These are phyloP conservation scores for Tamandua tetradactyla DNA, from an alignment of 2,797 vertebrate species.

Conservation along the genomic window DNA sequence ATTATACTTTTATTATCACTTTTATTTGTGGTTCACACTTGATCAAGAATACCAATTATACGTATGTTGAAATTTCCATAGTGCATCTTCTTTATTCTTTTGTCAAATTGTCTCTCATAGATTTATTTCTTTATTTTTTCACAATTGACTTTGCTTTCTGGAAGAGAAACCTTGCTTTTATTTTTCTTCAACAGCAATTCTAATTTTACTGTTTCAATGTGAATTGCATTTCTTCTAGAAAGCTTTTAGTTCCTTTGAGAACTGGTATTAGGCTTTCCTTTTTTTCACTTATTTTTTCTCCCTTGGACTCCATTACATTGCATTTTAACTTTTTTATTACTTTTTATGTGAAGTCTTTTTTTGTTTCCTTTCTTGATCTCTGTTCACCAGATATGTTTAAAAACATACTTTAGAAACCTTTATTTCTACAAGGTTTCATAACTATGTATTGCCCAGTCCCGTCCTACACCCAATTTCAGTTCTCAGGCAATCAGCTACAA, in stretches of 20 bases:
- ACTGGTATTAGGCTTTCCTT: background rate
- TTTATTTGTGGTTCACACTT: background rate
- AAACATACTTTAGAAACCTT: background rate
- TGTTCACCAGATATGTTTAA: background rate
- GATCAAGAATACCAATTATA: background rate
- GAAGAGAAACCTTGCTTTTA: background rate
- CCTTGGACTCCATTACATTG: background rate
- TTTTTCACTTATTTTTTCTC: background rate
- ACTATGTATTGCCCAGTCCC: background rate
- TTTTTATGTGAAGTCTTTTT: background rate
- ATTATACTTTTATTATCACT: background rate
- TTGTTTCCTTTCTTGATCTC: background rate
- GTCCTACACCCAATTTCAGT: background rate
- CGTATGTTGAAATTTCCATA: background rate
- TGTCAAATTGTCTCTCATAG: background rate
- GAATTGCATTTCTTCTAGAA: background rate
- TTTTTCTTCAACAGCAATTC: background rate
- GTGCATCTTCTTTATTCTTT: background rate
- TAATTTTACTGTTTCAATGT: background rate
- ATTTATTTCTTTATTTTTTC: background rate
- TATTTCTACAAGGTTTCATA: background rate
- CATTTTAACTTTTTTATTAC: background rate
- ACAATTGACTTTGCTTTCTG: background rate
- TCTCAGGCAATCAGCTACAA: background rate
- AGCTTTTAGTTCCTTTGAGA: background rate